These are phyloP conservation scores for Pristionchus maxplancki DNA, from an alignment of 2,888 invertebrate genomes.

Conservation along the genomic window DNA sequence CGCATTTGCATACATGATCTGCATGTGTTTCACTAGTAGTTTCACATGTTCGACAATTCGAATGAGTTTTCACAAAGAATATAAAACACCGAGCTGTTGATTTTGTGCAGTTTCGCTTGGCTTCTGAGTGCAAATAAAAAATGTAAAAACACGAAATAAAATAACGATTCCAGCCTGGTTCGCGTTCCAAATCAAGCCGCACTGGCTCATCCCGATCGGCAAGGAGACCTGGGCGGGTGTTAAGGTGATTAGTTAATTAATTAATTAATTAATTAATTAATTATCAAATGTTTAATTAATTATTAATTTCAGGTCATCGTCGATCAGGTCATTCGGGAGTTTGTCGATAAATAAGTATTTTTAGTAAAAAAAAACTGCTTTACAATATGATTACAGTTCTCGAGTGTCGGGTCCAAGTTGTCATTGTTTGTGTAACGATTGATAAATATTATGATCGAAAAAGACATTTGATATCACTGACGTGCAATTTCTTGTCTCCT, in stretches of 20 bases:
- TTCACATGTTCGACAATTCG: no score
- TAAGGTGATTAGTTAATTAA: conserved; percentile 53
- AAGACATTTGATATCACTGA: neutral
- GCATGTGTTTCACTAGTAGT: neutral
- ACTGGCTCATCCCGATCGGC: conserved; percentile 73
- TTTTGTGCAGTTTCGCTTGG: neutral
- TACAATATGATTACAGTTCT: conserved; percentile 12
- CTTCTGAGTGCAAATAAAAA: neutral
- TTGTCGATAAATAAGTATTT: conserved; percentile 20
- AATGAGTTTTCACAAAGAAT: neutral
- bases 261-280: neutral
- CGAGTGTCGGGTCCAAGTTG: conserved; percentile 5
- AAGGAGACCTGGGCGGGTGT: conserved; percentile 69
- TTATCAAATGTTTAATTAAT: neutral
- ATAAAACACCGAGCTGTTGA: neutral
- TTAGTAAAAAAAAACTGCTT: neutral
- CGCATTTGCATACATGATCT: neutral
- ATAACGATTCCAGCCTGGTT: conserved; percentile 71
- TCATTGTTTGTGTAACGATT: neutral
- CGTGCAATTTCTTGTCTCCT: no score
- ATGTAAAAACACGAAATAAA: neutral
- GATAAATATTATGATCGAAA: neutral
- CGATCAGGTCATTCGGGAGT: conserved; percentile 67
- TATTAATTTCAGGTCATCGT: conserved; percentile 59
- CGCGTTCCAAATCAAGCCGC: conserved; percentile 76